phyloP scores from a whole-genome alignment of 2,113 vertebrate species.

The Oncorhynchus kisutch region DNA sequence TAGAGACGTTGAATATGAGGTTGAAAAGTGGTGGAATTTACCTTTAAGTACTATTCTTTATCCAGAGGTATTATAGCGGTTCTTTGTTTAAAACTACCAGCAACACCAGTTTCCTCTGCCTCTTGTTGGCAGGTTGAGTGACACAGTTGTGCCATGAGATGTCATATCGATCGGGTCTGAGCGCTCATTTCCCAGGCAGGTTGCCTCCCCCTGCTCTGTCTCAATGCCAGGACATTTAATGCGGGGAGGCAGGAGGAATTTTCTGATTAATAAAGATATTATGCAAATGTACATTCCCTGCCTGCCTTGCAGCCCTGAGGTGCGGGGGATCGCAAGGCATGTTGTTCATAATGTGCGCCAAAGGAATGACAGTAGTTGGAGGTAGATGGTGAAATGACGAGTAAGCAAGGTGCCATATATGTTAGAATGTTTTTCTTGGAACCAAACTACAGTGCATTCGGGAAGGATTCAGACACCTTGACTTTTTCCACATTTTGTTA shows the following conservation, averaged over 20 bases:
- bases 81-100: background rate
- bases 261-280: constrained; percentile 43
- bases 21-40: too few relatives aligned
- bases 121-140: background rate
- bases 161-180: background rate
- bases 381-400: background rate
- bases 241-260: constrained; percentile 21
- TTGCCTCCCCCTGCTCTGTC: constrained; percentile 1
- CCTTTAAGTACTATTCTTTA: background rate
- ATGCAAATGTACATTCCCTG: constrained; percentile 41
- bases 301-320: constrained; percentile 5
- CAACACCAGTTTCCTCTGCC: background rate
- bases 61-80: background rate
- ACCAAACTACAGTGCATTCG: too few relatives aligned
- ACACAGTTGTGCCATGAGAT: background rate
- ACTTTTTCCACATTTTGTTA: too few relatives aligned
- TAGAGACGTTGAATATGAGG: too few relatives aligned
- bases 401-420: background rate
- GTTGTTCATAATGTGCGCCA: constrained; percentile 28
- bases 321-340: constrained; percentile 32
- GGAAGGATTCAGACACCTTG: too few relatives aligned
- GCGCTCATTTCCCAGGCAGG: background rate
- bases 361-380: background rate
- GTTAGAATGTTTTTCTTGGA: background rate
- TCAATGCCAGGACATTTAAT: constrained; percentile 11